Evolutionary conservation across 2,113 vertebrate genomes (phyloP).

Genomic region (Coryphaenoides rupestris): DNA sequence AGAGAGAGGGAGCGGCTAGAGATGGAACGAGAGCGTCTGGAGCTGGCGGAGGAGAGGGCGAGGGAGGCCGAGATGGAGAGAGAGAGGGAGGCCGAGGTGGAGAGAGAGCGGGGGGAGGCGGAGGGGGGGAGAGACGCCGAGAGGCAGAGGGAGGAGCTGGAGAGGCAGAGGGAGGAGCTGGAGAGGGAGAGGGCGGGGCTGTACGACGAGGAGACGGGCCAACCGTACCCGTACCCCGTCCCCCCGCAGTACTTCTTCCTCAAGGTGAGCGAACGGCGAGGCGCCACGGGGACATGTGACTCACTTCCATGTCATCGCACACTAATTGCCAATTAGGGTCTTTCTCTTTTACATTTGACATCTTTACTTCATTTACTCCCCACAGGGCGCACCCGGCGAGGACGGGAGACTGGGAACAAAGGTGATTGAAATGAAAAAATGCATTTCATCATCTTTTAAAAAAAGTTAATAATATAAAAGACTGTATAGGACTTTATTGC

Average conservation of each 20-base stretch:
- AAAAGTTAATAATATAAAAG: too few species aligned
- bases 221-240: slow-evolving; percentile 49
- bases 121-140: slow-evolving; percentile 16
- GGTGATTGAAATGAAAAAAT: slow-evolving; percentile 45
- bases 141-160: slow-evolving; percentile 51
- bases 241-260: slow-evolving; percentile 58
- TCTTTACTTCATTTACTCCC: background rate
- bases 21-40: slow-evolving; percentile 33
- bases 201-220: slow-evolving; percentile 48
- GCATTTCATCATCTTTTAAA: too few species aligned
- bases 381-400: slow-evolving; percentile 77
- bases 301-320: too few species aligned
- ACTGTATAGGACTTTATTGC: too few species aligned
- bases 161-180: slow-evolving; percentile 49
- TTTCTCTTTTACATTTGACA: background rate
- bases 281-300: too few species aligned
- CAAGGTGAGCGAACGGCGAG: slow-evolving; percentile 57
- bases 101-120: slow-evolving; percentile 27
- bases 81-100: slow-evolving; percentile 21
- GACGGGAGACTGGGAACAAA: slow-evolving; percentile 68
- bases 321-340: too few species aligned
- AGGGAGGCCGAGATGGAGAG: slow-evolving; percentile 24
- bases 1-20: slow-evolving; percentile 38
- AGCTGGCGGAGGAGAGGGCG: slow-evolving; percentile 32
- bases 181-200: slow-evolving; percentile 42